Evolutionary conservation across 2,888 invertebrate species (phyloP), one percentile per base, ranked within the genome.

Genomic region (Trichopoda pennipes): DNA sequence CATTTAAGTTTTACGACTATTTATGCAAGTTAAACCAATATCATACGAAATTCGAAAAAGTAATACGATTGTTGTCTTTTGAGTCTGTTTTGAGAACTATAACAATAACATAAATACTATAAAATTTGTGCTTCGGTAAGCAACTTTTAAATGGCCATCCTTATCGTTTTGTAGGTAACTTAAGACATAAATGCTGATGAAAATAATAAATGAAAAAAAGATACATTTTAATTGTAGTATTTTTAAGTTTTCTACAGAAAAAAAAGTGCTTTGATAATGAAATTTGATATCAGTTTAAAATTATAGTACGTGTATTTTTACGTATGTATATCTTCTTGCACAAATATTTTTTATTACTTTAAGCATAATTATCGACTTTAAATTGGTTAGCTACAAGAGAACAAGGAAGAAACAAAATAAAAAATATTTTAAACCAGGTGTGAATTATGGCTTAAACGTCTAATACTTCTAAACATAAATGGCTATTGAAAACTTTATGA

Each of bases 141-240:
- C 79, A 68, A 53, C 14, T 69, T 56, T 58, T 79, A 69, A 74
- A 38, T 56, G 17, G 49, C 28, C 64, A 58, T 73, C 69, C 61
- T 56, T 77, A 75, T 79, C 74, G 32, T 64, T 64, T 70, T 53
- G 63, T 68, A 61, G 72, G 82, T 82, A 82, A 79, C 79, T 82
- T 72, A 76, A 82, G 75, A 79, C 75, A 56, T 58, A 70, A 77
- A 63, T 32, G 56, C 44, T 70, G 61, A 69, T 63, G 61, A 60
- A 75, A 35, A 38, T 2, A 38, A 38, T 3, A 12, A 28, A 7
- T 1, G 8, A 28, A 28, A 7, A 42, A 55, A 73, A 47, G 12
- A 64, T 12, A 10, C 9, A n/a, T 21, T 55, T 51, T 21, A 42
- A n/a, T 53, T 35, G 28, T 38, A 32, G n/a, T 44, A 32, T 75